A percentile compares a stretch with the other conserved stretches of the same genome.
Conservation (phyloP, 1,140 invertebrate species). For the Doryteuthis pealeii region DNA sequence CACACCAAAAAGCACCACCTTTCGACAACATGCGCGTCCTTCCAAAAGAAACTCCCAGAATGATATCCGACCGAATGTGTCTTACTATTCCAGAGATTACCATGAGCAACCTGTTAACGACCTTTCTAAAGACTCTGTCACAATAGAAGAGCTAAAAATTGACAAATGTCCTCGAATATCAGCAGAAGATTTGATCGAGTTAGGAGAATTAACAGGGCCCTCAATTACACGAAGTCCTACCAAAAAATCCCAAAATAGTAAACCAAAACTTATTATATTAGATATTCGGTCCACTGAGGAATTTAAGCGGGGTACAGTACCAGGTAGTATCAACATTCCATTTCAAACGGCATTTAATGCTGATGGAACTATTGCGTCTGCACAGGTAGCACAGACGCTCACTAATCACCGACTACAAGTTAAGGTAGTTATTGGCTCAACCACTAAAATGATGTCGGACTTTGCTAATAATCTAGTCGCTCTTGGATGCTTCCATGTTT, state of each 20-base stretch:
- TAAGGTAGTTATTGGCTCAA: constrained; percentile 72
- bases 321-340: constrained; percentile 83
- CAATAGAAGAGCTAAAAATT: constrained; percentile 69
- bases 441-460: constrained; percentile 59
- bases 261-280: constrained; percentile 69
- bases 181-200: constrained; percentile 77
- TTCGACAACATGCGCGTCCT: constrained; percentile 72
- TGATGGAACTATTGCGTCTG: constrained; percentile 67
- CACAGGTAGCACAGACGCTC: constrained; percentile 66
- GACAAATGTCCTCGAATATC: constrained; percentile 83
- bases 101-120: constrained; percentile 50
- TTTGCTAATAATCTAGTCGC: constrained; percentile 64
- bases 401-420: constrained; percentile 68
- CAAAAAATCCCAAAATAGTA: constrained; percentile 61
- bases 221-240: constrained; percentile 44
- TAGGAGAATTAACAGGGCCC: constrained; percentile 61
- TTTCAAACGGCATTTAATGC: constrained; percentile 69
- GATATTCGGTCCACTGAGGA: constrained; percentile 75
- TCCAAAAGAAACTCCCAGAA: constrained; percentile 24
- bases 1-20: constrained; percentile 86
- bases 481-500: constrained; percentile 61
- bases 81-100: constrained; percentile 57
- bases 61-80: constrained; percentile 40
- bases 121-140: constrained; percentile 71
- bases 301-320: constrained; percentile 74